phyloP scores from a whole-genome alignment of 92 coral and sea anemone species.

The Micromussa lordhowensis region DNA sequence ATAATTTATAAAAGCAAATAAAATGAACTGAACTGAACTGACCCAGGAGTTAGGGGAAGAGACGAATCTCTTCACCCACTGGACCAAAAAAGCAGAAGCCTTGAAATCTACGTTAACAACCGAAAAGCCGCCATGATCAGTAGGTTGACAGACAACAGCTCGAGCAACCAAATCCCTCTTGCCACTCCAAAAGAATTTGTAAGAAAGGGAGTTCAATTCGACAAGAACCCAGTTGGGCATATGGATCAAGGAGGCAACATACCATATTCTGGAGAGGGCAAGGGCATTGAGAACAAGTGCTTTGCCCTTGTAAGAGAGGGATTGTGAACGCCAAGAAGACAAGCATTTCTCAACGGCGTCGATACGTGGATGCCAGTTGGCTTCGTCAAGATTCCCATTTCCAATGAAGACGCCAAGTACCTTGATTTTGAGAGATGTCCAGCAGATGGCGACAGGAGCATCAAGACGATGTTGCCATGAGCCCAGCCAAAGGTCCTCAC shows the following conservation, averaged over 20 bases:
- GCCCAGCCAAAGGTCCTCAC: conserved; percentile 45
- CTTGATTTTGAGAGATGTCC: not conserved
- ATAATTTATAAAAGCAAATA: no score
- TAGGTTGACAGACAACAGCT: not conserved
- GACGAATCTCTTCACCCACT: not conserved
- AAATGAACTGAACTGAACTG: no score
- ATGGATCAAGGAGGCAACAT: conserved; percentile 2
- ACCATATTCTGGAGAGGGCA: conserved; percentile 58
- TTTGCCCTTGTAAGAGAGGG: conserved; percentile 30
- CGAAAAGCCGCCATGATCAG: conserved; percentile 5
- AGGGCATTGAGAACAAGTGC: conserved; percentile 44
- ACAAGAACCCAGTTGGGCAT: not conserved
- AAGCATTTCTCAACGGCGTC: not conserved
- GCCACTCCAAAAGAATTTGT: not conserved
- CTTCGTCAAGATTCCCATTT: not conserved
- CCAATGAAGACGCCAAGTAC: conserved; percentile 40
- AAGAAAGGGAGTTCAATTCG: not conserved
- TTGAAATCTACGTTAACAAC: not conserved
- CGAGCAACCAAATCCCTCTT: not conserved
- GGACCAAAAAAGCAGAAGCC: not conserved
- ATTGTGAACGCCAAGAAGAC: conserved; percentile 24
- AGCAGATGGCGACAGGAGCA: not conserved
- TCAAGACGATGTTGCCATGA: conserved; percentile 5
- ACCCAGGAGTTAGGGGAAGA: conserved; percentile 22
- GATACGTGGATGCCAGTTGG: conserved; percentile 31